phyloP scores from a whole-genome alignment of 2,113 vertebrate species.

The Dasyurus viverrinus region DNA sequence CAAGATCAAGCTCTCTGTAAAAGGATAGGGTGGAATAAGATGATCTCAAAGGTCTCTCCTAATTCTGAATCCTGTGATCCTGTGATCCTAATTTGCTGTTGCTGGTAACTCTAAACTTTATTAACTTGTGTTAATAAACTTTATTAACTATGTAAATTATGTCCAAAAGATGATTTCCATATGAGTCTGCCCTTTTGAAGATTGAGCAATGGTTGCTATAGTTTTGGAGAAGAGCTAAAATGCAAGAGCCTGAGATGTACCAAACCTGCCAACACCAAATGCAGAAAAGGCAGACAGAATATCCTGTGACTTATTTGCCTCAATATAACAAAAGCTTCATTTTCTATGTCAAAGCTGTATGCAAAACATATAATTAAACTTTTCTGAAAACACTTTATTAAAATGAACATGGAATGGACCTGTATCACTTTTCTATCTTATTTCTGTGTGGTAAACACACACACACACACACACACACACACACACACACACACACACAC shows the following conservation, averaged over 20 bases:
- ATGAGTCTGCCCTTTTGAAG: neutral
- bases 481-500: too few relatives aligned
- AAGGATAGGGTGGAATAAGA: neutral
- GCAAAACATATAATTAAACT: constrained; percentile 77
- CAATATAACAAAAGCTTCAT: constrained; percentile 79
- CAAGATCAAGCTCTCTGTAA: neutral
- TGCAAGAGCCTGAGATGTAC: neutral
- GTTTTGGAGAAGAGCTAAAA: neutral
- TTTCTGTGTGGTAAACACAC: neutral
- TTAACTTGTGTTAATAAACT: neutral
- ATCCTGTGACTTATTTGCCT: constrained; percentile 20
- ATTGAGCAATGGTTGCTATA: neutral
- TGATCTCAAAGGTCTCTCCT: neutral
- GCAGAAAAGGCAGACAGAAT: neutral
- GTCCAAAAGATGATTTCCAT: neutral
- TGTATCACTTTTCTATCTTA: neutral
- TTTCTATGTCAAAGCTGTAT: constrained; percentile 77
- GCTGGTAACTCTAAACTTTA: neutral
- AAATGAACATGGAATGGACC: neutral
- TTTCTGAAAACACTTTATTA: neutral
- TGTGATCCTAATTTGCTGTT: neutral
- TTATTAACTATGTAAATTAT: neutral
- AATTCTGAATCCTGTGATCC: neutral
- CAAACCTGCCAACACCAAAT: neutral
- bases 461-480: neutral